A percentile compares a stretch with the other conserved stretches of the same genome.
phyloP scores from a whole-genome alignment of 2,113 vertebrate genomes.

The Coracopsis vasa region DNA sequence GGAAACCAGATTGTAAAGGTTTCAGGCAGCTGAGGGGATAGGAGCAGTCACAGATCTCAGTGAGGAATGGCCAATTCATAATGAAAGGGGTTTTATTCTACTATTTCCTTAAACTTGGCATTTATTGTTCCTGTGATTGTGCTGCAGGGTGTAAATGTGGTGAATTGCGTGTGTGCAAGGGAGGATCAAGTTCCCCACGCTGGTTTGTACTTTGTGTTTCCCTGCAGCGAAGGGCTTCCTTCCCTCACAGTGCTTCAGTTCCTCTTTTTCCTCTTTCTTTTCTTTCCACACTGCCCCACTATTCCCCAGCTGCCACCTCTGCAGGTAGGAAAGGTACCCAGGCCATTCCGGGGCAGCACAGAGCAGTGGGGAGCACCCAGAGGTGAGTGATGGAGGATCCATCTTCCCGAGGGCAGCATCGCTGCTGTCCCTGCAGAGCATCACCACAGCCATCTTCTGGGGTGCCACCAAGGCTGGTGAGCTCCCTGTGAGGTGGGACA shows the following conservation, averaged over 20 bases:
- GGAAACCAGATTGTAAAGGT: not conserved
- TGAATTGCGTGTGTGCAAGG: not conserved
- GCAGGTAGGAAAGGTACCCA: not conserved
- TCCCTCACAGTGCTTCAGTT: not conserved
- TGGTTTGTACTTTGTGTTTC: not conserved
- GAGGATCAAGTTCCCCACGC: not conserved
- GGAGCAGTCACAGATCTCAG: not conserved
- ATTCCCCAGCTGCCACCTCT: not conserved
- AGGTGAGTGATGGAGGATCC: not conserved
- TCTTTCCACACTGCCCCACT: accelerated
- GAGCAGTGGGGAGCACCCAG: not conserved
- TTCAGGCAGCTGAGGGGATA: not conserved
- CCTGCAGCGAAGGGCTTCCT: not conserved
- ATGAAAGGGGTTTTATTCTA: not conserved
- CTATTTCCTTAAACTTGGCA: not conserved
- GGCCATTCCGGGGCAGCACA: not conserved
- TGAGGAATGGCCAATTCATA: not conserved
- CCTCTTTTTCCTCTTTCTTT: not conserved
- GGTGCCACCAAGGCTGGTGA: not conserved
- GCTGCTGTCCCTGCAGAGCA: not conserved
- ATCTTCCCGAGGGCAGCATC: not conserved
- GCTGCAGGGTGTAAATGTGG: not conserved
- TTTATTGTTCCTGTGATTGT: slow-evolving; percentile 29
- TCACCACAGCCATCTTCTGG: not conserved
- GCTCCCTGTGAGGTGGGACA: not conserved